Conservation (phyloP, 1,140 invertebrate genomes). For the Neotoxoptera formosana region DNA sequence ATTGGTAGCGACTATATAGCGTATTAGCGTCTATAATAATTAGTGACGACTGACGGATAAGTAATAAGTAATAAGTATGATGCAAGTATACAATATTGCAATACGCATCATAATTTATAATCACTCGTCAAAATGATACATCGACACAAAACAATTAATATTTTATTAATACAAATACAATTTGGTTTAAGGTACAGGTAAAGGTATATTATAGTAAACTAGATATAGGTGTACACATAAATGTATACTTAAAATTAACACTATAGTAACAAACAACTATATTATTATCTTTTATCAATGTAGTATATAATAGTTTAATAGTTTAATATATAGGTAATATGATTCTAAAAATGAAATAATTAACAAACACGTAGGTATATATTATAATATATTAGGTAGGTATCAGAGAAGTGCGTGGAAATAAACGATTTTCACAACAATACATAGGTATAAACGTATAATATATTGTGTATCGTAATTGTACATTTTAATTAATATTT, state of each 20-base stretch:
- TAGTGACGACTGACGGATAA: too few relatives aligned
- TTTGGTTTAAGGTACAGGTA: slow-evolving; percentile 1
- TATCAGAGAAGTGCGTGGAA: not conserved
- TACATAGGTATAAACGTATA: not conserved
- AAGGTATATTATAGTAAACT: not conserved
- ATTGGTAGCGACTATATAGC: too few relatives aligned
- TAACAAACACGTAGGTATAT: not conserved
- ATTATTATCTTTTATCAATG: not conserved
- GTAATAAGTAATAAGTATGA: too few relatives aligned
- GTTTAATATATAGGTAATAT: not conserved
- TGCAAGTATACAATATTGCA: too few relatives aligned
- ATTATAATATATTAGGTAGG: not conserved
- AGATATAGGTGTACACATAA: not conserved
- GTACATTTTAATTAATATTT: slow-evolving; percentile 8
- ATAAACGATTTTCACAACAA: not conserved
- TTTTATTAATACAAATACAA: slow-evolving; percentile 6
- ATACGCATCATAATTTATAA: not conserved
- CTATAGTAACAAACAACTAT: not conserved
- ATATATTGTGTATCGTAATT: not conserved
- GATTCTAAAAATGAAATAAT: not conserved
- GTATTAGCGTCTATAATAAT: too few relatives aligned
- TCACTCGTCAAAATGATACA: not conserved
- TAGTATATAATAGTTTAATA: not conserved
- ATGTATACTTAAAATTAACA: not conserved
- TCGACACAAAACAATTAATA: not conserved